These are phyloP conservation scores for Drosophila kanapiae DNA, from an alignment of 1,140 invertebrate genomes.

Conservation along the genomic window DNA sequence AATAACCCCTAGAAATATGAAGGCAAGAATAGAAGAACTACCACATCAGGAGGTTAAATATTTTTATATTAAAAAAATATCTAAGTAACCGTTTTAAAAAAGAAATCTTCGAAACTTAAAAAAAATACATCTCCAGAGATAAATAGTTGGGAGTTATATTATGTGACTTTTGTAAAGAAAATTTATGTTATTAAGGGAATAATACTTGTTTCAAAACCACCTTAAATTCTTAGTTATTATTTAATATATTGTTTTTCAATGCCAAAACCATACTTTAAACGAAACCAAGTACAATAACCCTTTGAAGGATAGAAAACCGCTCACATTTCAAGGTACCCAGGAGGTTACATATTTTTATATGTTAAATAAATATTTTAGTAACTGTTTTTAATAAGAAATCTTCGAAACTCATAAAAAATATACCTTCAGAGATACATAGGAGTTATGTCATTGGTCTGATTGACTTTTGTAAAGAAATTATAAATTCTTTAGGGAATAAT, in stretches of 20 bases:
- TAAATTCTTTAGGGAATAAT: too few relatives aligned
- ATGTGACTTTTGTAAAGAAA: too few relatives aligned
- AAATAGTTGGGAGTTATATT: too few relatives aligned
- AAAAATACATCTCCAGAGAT: neutral
- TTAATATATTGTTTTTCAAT: neutral
- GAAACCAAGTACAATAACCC: neutral
- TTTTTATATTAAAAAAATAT: neutral
- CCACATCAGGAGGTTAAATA: neutral
- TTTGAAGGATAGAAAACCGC: neutral
- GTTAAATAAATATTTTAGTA: too few relatives aligned
- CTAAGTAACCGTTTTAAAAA: neutral
- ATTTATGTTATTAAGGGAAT: too few relatives aligned
- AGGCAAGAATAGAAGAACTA: conserved; percentile 3
- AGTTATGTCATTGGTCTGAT: too few relatives aligned
- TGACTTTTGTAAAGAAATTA: too few relatives aligned
- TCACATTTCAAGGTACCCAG: neutral
- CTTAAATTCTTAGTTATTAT: neutral
- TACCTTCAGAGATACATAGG: neutral
- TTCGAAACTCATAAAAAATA: too few relatives aligned
- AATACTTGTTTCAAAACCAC: too few relatives aligned
- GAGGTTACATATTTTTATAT: too few relatives aligned
- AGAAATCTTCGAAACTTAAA: too few relatives aligned
- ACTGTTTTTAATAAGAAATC: too few relatives aligned
- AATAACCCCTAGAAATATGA: conserved; percentile 20
- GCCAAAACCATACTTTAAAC: conserved; percentile 15